phyloP scores from a whole-genome alignment of 2,888 invertebrate genomes.

The Aphidius colemani region DNA sequence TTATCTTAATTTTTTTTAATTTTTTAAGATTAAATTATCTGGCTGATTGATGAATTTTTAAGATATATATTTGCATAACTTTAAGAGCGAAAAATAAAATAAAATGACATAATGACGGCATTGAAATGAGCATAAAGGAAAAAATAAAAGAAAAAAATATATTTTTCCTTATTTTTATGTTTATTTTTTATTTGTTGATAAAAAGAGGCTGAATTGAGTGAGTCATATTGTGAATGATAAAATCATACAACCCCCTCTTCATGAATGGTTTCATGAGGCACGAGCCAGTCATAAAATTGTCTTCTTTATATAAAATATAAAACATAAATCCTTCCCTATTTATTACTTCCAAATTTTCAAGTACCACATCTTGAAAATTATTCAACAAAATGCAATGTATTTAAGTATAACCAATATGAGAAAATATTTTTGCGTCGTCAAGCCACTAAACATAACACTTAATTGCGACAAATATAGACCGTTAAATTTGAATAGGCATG shows the following conservation, averaged over 20 bases:
- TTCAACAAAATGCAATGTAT: conserved; percentile 9
- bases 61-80: too few species aligned
- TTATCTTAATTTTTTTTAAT: too few species aligned
- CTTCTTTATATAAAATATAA: not conserved
- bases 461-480: conserved; percentile 57
- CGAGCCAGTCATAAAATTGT: conserved; percentile 27
- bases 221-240: conserved; percentile 4
- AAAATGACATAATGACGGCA: too few species aligned
- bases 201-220: not conserved
- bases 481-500: conserved; percentile 58
- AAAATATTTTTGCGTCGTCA: conserved; percentile 48
- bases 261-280: conserved; percentile 12
- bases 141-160: too few species aligned
- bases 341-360: conserved; percentile 10
- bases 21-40: too few species aligned
- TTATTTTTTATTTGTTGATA: too few species aligned
- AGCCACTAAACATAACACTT: conserved; percentile 50
- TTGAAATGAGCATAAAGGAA: too few species aligned
- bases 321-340: not conserved
- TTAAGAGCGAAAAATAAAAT: too few species aligned
- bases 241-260: conserved; percentile 6
- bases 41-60: too few species aligned
- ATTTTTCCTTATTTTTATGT: too few species aligned
- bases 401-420: conserved; percentile 44
- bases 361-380: conserved; percentile 2